phyloP scores from a whole-genome alignment of 2,888 invertebrate genomes.

The Lomographa bimaculata region DNA sequence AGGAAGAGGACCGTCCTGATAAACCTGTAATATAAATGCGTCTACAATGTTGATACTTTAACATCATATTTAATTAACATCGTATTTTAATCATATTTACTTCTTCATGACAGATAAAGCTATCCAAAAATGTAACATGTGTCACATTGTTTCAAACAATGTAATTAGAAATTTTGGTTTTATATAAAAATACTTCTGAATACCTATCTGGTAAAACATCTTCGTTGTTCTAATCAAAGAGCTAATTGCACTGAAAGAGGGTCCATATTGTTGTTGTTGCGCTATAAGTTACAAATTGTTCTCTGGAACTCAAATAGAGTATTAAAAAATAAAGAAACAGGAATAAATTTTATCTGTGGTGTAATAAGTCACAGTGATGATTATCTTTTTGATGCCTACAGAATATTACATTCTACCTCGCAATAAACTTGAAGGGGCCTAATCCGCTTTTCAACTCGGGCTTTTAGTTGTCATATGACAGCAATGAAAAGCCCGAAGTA shows the following conservation, averaged over 20 bases:
- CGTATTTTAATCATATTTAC: no score
- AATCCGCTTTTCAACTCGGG: constrained; percentile 76
- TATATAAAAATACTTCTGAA: no score
- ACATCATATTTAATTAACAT: no score
- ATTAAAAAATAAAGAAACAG: constrained; percentile 32
- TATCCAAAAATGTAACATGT: no score
- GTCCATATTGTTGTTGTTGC: no score
- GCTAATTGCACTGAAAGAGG: no score
- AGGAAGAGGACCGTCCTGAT: constrained; percentile 13
- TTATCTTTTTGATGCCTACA: constrained; percentile 62
- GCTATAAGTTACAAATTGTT: constrained; percentile 14
- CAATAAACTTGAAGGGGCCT: constrained; percentile 76
- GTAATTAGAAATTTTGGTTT: no score
- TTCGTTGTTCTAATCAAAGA: constrained; percentile 5
- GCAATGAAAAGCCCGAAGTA: constrained; percentile 63
- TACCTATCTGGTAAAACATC: no score
- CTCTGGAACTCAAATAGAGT: not conserved
- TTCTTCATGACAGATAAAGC: no score
- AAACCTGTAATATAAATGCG: not conserved
- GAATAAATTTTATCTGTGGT: constrained; percentile 46
- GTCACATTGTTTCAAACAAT: no score
- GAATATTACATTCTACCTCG: constrained; percentile 75
- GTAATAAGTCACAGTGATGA: constrained; percentile 64
- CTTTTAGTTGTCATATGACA: constrained; percentile 77
- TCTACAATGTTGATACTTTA: constrained; percentile 3